Percentiles rank a stretch among this genome's conserved stretches.
Conservation (phyloP, 2,888 invertebrate species). For the Macrosoma leucophasiata region DNA sequence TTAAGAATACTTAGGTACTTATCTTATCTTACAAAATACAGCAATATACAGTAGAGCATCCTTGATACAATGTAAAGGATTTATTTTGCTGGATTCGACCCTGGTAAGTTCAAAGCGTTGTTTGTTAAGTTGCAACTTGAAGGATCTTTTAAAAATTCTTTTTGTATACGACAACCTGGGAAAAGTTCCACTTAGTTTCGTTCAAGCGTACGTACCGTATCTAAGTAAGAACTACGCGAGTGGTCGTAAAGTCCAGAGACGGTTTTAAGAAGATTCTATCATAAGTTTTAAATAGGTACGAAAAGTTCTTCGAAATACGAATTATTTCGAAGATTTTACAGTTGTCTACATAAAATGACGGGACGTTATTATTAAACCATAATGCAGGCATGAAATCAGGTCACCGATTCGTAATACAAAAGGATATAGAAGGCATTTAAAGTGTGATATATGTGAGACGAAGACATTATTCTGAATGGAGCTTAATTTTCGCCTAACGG, state of each 20-base stretch:
- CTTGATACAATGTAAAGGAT: no score
- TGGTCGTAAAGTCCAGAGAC: slow-evolving; percentile 56
- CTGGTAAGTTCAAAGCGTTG: slow-evolving; percentile 38
- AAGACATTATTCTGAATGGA: slow-evolving; percentile 7
- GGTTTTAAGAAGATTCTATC: slow-evolving; percentile 60
- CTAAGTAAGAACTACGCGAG: slow-evolving; percentile 58
- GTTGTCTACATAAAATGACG: no score
- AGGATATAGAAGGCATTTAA: background rate
- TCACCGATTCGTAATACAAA: background rate
- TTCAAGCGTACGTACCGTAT: slow-evolving; percentile 47
- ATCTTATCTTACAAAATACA: no score
- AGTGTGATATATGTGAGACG: background rate
- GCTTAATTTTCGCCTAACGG: slow-evolving; percentile 12
- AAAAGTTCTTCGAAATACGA: no score
- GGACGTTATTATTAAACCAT: no score
- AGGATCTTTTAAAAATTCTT: slow-evolving; percentile 63
- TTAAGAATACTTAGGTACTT: no score
- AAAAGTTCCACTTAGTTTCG: slow-evolving; percentile 68
- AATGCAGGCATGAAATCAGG: no score
- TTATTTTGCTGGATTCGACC: background rate
- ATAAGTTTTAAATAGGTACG: slow-evolving; percentile 43
- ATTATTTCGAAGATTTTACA: no score
- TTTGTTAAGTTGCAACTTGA: slow-evolving; percentile 45
- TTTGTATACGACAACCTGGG: slow-evolving; percentile 61
- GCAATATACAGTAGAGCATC: no score